Conservation (phyloP, 2,113 vertebrate genomes). For the Origma solitaria region DNA sequence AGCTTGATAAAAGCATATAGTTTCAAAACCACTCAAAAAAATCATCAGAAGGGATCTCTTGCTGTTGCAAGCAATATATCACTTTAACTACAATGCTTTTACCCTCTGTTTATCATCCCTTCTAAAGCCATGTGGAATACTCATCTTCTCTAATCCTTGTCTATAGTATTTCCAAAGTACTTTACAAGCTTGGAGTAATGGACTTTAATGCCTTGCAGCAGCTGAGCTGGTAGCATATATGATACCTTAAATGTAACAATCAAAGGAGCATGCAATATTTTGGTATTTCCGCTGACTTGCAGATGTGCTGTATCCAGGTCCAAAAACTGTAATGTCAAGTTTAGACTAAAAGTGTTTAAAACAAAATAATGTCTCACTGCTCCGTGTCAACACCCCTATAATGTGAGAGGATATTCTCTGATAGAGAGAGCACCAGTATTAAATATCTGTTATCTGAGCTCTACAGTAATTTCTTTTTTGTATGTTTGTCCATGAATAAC, state of each 20-base stretch:
- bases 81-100: slow-evolving; percentile 82
- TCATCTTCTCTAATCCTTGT: slow-evolving; percentile 90
- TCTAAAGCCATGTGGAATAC: slow-evolving; percentile 93
- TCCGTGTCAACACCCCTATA: slow-evolving; percentile 74
- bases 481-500: slow-evolving; percentile 56
- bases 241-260: slow-evolving; percentile 99
- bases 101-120: slow-evolving; percentile 86
- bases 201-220: slow-evolving; percentile 93
- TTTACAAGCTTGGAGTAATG: slow-evolving; percentile 90
- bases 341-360: slow-evolving; percentile 78
- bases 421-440: slow-evolving; percentile 56
- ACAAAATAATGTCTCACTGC: slow-evolving; percentile 77
- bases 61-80: slow-evolving; percentile 86
- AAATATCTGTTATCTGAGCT: slow-evolving; percentile 70
- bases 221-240: slow-evolving; percentile 91
- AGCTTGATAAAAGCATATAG: slow-evolving; percentile 32
- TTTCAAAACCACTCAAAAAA: slow-evolving; percentile 66
- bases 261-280: slow-evolving; percentile 89
- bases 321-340: slow-evolving; percentile 81
- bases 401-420: slow-evolving; percentile 35
- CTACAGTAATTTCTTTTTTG: slow-evolving; percentile 67
- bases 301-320: slow-evolving; percentile 83
- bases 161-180: slow-evolving; percentile 91
- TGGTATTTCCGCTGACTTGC: slow-evolving; percentile 90
- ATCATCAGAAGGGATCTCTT: slow-evolving; percentile 67